phyloP scores from a whole-genome alignment of 2,797 vertebrate species.

The Myotis daubentonii region DNA sequence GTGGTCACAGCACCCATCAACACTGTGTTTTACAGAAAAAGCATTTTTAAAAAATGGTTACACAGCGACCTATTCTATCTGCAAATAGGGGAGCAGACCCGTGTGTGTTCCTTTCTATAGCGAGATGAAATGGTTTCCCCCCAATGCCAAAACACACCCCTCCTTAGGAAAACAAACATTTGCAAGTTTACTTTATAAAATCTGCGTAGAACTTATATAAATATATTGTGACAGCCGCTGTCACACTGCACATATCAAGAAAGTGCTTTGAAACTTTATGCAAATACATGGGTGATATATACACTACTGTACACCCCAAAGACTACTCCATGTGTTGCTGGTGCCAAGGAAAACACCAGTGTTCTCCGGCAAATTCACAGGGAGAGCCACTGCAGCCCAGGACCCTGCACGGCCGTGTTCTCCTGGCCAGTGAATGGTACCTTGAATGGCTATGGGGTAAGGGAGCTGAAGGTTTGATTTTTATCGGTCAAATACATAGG shows the following conservation, averaged over 20 bases:
- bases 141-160: slow-evolving; percentile 1
- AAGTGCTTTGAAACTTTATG: slow-evolving; percentile 79
- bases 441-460: not conserved
- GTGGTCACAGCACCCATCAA: not conserved
- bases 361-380: slow-evolving; percentile 73
- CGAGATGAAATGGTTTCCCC: not conserved
- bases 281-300: slow-evolving; percentile 76
- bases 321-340: slow-evolving; percentile 77
- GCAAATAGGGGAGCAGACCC: not conserved
- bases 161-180: slow-evolving; percentile 74
- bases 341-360: slow-evolving; percentile 81
- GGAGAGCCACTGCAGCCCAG: slow-evolving; percentile 73
- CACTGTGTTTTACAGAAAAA: not conserved
- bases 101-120: slow-evolving; percentile 30
- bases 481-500: not conserved
- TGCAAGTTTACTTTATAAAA: slow-evolving; percentile 77
- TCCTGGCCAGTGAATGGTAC: slow-evolving; percentile 56
- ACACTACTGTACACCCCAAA: slow-evolving; percentile 74
- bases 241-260: slow-evolving; percentile 67
- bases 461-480: not conserved
- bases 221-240: slow-evolving; percentile 74
- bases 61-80: slow-evolving; percentile 33
- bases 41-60: not conserved
- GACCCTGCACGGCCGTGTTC: slow-evolving; percentile 73
- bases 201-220: slow-evolving; percentile 68